Evolutionary conservation across 2,113 vertebrate genomes (phyloP).

Genomic region (Lepidothrix coronata): DNA sequence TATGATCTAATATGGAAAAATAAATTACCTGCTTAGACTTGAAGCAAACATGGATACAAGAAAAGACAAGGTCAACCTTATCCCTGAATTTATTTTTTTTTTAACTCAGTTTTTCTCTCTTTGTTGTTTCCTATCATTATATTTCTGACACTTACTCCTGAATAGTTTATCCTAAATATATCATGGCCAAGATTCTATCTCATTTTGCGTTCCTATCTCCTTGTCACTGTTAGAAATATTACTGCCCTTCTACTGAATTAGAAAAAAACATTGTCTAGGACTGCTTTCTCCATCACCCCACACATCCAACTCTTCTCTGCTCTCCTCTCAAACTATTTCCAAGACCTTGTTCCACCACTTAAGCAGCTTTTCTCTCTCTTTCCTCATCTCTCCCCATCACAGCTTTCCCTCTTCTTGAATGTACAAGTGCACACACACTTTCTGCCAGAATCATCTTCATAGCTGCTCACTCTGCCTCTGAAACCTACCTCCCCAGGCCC

Average conservation of each 20-base stretch:
- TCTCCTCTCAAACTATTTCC: conserved; percentile 1
- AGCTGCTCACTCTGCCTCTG: background rate
- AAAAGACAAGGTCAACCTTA: background rate
- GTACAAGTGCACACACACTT: background rate
- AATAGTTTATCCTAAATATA: background rate
- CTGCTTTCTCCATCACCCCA: conserved; percentile 9
- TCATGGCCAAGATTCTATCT: background rate
- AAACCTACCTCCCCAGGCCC: background rate
- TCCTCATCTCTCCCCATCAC: background rate
- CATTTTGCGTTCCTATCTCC: background rate
- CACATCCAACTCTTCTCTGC: background rate
- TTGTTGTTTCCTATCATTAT: background rate
- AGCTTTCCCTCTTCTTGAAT: background rate
- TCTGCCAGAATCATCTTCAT: background rate
- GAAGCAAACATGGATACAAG: background rate
- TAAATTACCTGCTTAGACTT: background rate
- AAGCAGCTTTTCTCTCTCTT: background rate
- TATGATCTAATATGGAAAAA: background rate
- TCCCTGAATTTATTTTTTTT: background rate
- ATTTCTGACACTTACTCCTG: background rate
- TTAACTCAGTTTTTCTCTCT: background rate
- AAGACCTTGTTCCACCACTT: background rate
- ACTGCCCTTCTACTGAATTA: background rate
- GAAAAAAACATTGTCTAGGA: background rate
- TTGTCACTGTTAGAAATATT: background rate